Conservation (phyloP, 2,888 invertebrate species). For the Heteromyza rotundicornis region DNA sequence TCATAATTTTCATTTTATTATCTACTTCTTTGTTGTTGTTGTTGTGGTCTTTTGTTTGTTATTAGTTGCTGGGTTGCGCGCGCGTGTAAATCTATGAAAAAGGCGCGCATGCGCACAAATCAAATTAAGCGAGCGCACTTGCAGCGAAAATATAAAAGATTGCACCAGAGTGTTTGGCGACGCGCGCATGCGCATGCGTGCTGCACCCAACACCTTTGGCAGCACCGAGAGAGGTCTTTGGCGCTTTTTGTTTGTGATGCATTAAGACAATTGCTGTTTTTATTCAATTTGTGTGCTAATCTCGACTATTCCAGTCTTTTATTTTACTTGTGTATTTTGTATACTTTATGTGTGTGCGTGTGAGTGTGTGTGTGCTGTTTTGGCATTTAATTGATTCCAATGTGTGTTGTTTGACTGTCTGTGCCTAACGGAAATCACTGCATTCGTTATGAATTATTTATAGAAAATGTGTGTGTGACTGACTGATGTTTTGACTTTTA, state of each 20-base stretch:
- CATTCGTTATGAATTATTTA: slow-evolving; percentile 47
- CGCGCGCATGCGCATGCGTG: slow-evolving; percentile 8
- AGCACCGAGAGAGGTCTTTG: neutral
- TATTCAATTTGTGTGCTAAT: slow-evolving; percentile 35
- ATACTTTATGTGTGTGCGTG: slow-evolving; percentile 27
- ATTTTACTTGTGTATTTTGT: slow-evolving; percentile 33
- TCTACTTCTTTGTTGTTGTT: neutral
- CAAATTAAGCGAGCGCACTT: slow-evolving; percentile 35
- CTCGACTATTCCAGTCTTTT: slow-evolving; percentile 15
- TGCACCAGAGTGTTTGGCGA: no score
- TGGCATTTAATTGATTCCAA: slow-evolving; percentile 33
- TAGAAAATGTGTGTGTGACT: slow-evolving; percentile 7
- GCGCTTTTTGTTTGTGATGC: neutral
- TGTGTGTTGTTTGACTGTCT: slow-evolving; percentile 7
- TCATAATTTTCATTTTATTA: slow-evolving; percentile 5
- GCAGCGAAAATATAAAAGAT: no score
- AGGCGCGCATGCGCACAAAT: slow-evolving; percentile 23
- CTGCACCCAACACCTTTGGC: slow-evolving; percentile 17
- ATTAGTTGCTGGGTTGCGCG: slow-evolving; percentile 1
- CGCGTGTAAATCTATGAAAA: neutral
- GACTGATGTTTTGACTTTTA: slow-evolving; percentile 31
- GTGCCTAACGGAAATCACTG: slow-evolving; percentile 41
- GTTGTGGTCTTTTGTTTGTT: neutral
- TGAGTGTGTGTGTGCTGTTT: slow-evolving; percentile 18
- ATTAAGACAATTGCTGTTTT: slow-evolving; percentile 7